Base-by-base conservation (phyloP, 2,797 vertebrate genomes). In the Champsocephalus esox region DNA sequence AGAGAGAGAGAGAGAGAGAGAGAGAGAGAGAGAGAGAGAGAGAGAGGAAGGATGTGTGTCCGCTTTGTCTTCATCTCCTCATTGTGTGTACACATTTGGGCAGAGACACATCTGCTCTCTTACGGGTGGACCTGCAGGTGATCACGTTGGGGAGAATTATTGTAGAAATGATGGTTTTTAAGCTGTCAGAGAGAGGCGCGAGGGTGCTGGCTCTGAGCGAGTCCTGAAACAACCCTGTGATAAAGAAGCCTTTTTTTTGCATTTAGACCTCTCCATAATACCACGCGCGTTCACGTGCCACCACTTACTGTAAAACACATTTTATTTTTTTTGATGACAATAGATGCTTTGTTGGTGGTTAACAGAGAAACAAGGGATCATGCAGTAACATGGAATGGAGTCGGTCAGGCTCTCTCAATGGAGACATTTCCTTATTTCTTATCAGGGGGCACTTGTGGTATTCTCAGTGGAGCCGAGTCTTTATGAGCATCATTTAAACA, bases 11-110 rank as follows among this genome's bases (percentile, higher is more conserved):
- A 57, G 81, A 1, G 66, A 5, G 49, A 16, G 54, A 28, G 59
- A 50, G 56, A 17, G 59, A n/a, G 71, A 57, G 81, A 1, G 50
- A 1, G 66, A 5, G 49, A 12, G 54, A 28, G 59, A 50, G 56
- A 17, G 59, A n/a, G 71, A 58, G 81, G 48, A 43, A 75, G 66
- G 68, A 72, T 83, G 84, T 68, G 78, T 79, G 80, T 86, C 83
- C 84, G 94, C 95, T 95, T 96, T 96, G 94, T 96, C 93, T 95
- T 64, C 92, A 82, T 87, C 88, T 86, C 87, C 77, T 93, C 92
- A 94, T 95, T 95, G 94, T 95, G 93, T 93, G 92, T 91, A 93
- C 89, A 94, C 91, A 94, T 90, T 87, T 86, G 86, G 82, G 76
- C 51, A 61, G 69, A 76, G 79, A 83, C 76, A 57, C 75, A 73